Percentiles rank a stretch among this genome's conserved stretches.
These are phyloP conservation scores for Enhydra lutris DNA, from an alignment of 2,113 vertebrate genomes.

Conservation along the genomic window DNA sequence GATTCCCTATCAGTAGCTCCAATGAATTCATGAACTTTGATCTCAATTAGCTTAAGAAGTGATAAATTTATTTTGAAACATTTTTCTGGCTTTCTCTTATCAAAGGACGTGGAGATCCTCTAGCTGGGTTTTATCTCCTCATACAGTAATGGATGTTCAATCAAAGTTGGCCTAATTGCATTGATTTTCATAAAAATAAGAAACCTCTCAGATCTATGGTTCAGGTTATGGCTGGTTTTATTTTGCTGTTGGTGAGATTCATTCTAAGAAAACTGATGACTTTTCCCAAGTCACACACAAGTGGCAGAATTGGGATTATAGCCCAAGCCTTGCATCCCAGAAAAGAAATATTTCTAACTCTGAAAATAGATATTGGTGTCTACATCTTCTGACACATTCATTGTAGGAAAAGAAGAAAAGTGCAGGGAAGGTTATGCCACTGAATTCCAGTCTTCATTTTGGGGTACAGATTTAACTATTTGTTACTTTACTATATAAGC, in stretches of 20 bases:
- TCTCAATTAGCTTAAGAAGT: background rate
- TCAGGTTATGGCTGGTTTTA: background rate
- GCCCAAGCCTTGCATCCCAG: background rate
- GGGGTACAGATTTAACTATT: background rate
- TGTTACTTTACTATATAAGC: background rate
- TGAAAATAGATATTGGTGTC: background rate
- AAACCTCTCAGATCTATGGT: background rate
- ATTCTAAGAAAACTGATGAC: background rate
- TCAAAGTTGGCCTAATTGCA: background rate
- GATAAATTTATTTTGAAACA: background rate
- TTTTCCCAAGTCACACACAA: background rate
- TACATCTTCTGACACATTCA: background rate
- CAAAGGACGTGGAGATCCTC: background rate
- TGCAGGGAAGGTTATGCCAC: background rate
- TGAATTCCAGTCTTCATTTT: background rate
- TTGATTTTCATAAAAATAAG: conserved; percentile 35
- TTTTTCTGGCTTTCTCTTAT: background rate
- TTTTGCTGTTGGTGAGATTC: background rate
- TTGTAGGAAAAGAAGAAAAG: background rate
- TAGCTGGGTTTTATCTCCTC: background rate
- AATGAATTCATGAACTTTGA: background rate
- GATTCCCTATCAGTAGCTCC: background rate
- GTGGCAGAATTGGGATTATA: background rate
- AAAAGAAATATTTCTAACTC: background rate
- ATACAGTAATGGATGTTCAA: background rate